phyloP scores from a whole-genome alignment of 2,888 invertebrate species.

The Poecilobothrus nobilitatus region DNA sequence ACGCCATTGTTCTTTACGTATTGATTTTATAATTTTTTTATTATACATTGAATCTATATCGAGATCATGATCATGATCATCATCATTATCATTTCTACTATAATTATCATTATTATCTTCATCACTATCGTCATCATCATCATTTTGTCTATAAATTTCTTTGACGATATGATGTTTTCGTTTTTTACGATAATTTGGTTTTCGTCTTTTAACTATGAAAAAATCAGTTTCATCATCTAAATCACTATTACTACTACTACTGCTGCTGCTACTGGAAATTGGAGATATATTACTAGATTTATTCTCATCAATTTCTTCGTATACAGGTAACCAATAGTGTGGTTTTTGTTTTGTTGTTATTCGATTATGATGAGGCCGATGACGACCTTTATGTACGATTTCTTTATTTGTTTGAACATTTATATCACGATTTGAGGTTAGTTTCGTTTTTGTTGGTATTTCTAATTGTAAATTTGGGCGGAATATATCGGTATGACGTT shows the following conservation, averaged over 20 bases:
- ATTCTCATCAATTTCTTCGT: slow-evolving; percentile 13
- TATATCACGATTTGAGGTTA: background rate
- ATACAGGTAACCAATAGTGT: background rate
- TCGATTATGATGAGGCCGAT: background rate
- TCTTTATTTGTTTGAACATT: background rate
- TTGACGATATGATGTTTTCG: slow-evolving; percentile 27
- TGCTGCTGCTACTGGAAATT: background rate
- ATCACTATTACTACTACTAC: background rate
- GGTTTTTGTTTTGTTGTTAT: slow-evolving; percentile 2
- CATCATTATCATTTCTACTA: background rate
- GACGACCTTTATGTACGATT: background rate
- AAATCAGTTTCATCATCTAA: slow-evolving; percentile 23
- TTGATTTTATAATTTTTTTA: slow-evolving; percentile 26
- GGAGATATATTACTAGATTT: slow-evolving; percentile 16
- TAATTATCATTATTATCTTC: slow-evolving; percentile 19
- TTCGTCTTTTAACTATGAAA: slow-evolving; percentile 32
- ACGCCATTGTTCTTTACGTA: slow-evolving; percentile 29
- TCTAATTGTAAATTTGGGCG: slow-evolving; percentile 2
- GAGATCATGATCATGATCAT: background rate
- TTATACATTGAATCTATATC: slow-evolving; percentile 8
- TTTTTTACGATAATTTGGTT: slow-evolving; percentile 26
- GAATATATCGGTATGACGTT: slow-evolving; percentile 8
- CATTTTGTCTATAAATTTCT: slow-evolving; percentile 28
- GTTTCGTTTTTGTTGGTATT: background rate
- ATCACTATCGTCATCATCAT: background rate